Conservation (phyloP, 2,113 vertebrate genomes). For the Bolborhynchus lineola region DNA sequence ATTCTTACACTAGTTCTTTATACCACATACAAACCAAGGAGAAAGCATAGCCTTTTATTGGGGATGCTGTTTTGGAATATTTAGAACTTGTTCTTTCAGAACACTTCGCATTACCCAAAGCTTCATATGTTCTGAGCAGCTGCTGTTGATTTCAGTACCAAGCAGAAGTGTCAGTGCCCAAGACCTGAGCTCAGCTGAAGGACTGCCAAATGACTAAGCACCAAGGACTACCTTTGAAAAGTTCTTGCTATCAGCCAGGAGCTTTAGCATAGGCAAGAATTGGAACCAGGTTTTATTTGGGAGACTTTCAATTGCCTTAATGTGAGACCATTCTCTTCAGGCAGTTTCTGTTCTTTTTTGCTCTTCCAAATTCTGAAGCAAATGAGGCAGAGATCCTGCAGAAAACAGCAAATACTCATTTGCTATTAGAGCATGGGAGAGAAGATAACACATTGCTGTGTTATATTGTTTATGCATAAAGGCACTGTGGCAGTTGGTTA, state of each 20-base stretch:
- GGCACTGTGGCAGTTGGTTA: not conserved
- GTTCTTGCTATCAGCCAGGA: not conserved
- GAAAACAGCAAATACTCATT: not conserved
- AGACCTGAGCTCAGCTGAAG: not conserved
- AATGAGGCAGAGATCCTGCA: conserved; percentile 37
- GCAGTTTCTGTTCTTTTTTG: conserved; percentile 17
- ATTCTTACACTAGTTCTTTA: not conserved
- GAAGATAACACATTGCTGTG: not conserved
- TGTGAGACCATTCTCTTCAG: not conserved
- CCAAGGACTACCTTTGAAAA: not conserved
- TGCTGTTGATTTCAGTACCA: not conserved
- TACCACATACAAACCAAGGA: not conserved
- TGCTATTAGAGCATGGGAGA: not conserved
- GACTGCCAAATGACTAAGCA: not conserved
- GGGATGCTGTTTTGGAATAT: not conserved
- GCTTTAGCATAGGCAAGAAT: not conserved
- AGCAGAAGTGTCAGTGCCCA: not conserved
- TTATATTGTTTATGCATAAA: not conserved
- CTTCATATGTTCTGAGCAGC: not conserved
- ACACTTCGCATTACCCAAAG: not conserved
- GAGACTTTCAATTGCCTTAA: not conserved
- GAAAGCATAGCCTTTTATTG: not conserved
- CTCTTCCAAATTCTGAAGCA: conserved; percentile 13
- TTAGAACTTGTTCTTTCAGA: not conserved
- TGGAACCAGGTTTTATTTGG: not conserved